A percentile compares a stretch with the other conserved stretches of the same genome.
These are phyloP conservation scores for Sitta europaea DNA, from an alignment of 2,113 vertebrate genomes.

Conservation along the genomic window DNA sequence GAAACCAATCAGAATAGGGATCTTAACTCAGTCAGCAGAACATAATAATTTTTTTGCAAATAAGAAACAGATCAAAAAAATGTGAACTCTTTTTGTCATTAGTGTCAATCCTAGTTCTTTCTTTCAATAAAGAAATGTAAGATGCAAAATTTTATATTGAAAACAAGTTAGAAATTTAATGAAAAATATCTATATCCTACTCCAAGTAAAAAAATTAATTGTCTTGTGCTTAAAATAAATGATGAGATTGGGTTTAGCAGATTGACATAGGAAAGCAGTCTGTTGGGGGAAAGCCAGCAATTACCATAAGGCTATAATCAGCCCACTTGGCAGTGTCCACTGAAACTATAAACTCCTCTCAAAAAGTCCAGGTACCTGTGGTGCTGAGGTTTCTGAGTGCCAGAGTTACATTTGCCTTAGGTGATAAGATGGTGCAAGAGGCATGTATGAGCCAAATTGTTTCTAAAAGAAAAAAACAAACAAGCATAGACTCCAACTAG, in stretches of 20 bases:
- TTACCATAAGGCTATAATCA: slow-evolving; percentile 53
- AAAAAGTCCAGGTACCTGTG: slow-evolving; percentile 39
- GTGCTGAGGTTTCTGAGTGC: background rate
- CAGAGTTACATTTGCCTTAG: slow-evolving; percentile 41
- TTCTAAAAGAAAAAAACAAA: background rate
- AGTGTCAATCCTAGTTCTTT: background rate
- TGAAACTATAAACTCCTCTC: slow-evolving; percentile 34
- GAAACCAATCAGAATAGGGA: background rate
- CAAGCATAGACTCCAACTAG: background rate
- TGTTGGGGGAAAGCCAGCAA: slow-evolving; percentile 6
- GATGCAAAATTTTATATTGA: background rate
- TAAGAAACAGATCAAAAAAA: background rate
- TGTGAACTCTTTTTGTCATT: background rate
- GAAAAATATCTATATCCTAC: background rate
- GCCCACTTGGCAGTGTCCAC: slow-evolving; percentile 30
- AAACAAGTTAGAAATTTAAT: background rate
- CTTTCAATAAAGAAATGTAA: background rate
- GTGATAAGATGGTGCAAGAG: background rate
- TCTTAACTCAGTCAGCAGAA: background rate
- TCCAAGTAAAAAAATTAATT: background rate
- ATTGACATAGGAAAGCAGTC: background rate
- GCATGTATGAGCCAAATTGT: background rate
- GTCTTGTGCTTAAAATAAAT: background rate
- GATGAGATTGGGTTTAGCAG: background rate
- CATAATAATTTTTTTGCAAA: background rate